Evolutionary conservation across 92 coral and sea anemone species (phyloP), one percentile per base, ranked within the genome.

Genomic region (Nematostella vectensis): DNA sequence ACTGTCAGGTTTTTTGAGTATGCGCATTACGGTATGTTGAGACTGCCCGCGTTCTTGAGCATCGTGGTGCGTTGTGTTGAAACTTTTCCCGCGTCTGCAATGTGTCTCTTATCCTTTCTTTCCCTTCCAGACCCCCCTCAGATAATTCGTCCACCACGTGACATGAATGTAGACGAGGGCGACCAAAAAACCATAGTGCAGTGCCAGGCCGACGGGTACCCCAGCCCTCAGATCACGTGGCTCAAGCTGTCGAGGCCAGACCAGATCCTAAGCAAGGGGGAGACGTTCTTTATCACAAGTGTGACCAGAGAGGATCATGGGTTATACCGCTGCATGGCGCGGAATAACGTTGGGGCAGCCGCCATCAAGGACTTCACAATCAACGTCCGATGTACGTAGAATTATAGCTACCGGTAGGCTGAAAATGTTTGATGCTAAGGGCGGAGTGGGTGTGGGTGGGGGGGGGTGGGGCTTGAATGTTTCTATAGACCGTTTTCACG

Each of bases 121-220:
- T 33, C 40, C 40, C 6, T 6, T 15, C 12, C 45, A 89, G 97
- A 81, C 39, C 53, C 95, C 1, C 95, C 97, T 0, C 21, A 27
- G 23, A 85, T 89, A 21, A 81, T 59, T 39, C 76, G 27, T 3
- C 33, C 29, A 11, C 76, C 87, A 11, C 24, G 66, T 0, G 58
- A 62, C 24, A 22, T 48, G 18, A 69, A 50, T 12, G 70, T 65
- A 1, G 60, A 54, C 10, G 94, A 85, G n/a, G 50, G 38, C 42
- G 74, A 64, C 4, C 65, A 51, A 61, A 57, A 85, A 11, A 42
- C 27, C 9, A 33, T 33, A 15, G 61, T 63, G 3, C 72, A 54
- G 19, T 89, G 97, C 58, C 65, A 54, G 17, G 94, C 87, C 1
- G 57, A 68, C 25, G 97, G 97, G 3, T 89, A 58, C 52, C 96